Percentiles rank a stretch among this genome's conserved stretches.
Evolutionary conservation across 2,888 invertebrate genomes (phyloP).

Genomic region (Allolobophora icterica): DNA sequence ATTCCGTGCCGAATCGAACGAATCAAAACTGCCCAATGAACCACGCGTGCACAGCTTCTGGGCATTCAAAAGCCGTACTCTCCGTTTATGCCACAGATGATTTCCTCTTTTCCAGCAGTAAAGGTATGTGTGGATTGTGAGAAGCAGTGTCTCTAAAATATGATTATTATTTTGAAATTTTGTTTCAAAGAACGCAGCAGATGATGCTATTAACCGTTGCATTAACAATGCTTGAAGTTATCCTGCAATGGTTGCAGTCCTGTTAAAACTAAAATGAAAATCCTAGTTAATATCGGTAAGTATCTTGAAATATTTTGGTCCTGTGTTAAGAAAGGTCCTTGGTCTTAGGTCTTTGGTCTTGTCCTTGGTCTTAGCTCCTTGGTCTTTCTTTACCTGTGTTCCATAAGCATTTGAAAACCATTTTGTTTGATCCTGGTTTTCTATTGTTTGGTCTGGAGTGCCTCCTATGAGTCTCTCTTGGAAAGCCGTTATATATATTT

Average conservation of each 20-base stretch:
- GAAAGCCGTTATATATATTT: too few species aligned
- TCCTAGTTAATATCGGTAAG: background rate
- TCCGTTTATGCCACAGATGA: constrained; percentile 79
- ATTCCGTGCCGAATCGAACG: constrained; percentile 30
- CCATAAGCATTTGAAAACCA: too few species aligned
- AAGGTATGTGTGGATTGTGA: constrained; percentile 72
- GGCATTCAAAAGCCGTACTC: constrained; percentile 83
- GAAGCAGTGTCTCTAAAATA: background rate
- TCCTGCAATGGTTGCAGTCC: background rate
- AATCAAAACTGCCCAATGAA: constrained; percentile 66
- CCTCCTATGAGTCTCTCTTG: too few species aligned
- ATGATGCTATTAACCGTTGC: background rate
- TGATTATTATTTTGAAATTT: background rate
- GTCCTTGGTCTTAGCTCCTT: too few species aligned
- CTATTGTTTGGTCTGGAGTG: too few species aligned
- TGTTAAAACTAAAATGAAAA: background rate
- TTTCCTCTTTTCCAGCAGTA: constrained; percentile 82
- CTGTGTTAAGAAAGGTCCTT: too few species aligned
- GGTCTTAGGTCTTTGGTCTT: too few species aligned
- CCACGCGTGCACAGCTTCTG: constrained; percentile 82
- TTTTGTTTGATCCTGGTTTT: too few species aligned
- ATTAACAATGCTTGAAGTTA: background rate
- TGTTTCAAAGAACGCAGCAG: background rate
- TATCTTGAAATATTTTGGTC: too few species aligned
- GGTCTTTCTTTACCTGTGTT: too few species aligned